Conservation (phyloP, 2,113 vertebrate genomes). For the Echinops telfairi region DNA sequence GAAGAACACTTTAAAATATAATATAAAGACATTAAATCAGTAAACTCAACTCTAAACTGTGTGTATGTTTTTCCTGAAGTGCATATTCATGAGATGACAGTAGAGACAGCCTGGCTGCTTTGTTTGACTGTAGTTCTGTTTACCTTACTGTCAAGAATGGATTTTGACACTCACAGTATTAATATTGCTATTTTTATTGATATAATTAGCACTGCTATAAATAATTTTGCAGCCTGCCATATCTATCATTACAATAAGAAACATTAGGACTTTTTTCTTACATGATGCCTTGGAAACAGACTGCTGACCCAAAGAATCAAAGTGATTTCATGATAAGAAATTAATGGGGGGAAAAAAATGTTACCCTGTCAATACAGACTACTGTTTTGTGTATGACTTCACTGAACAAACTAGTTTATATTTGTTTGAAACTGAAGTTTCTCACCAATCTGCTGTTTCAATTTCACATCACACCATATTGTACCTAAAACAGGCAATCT, state of each 20-base stretch:
- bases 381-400: slow-evolving; percentile 83
- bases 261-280: slow-evolving; percentile 78
- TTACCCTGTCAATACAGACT: slow-evolving; percentile 82
- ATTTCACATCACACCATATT: slow-evolving; percentile 82
- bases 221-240: slow-evolving; percentile 86
- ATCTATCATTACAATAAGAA: slow-evolving; percentile 84
- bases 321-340: slow-evolving; percentile 68
- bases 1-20: slow-evolving; percentile 60
- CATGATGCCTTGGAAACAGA: slow-evolving; percentile 79
- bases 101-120: slow-evolving; percentile 87
- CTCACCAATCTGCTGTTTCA: slow-evolving; percentile 88
- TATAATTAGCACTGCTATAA: slow-evolving; percentile 89
- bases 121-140: slow-evolving; percentile 87
- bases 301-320: slow-evolving; percentile 73
- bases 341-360: slow-evolving; percentile 61
- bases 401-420: slow-evolving; percentile 87
- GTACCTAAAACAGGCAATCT: slow-evolving; percentile 85
- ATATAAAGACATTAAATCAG: slow-evolving; percentile 64
- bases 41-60: slow-evolving; percentile 75
- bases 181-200: slow-evolving; percentile 91
- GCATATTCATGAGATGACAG: slow-evolving; percentile 87
- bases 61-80: slow-evolving; percentile 84
- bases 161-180: slow-evolving; percentile 89
- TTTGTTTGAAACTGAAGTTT: slow-evolving; percentile 89
- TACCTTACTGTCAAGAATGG: slow-evolving; percentile 87